These are phyloP conservation scores for Elgaria multicarinata DNA, from an alignment of 2,113 vertebrate genomes.

Conservation along the genomic window DNA sequence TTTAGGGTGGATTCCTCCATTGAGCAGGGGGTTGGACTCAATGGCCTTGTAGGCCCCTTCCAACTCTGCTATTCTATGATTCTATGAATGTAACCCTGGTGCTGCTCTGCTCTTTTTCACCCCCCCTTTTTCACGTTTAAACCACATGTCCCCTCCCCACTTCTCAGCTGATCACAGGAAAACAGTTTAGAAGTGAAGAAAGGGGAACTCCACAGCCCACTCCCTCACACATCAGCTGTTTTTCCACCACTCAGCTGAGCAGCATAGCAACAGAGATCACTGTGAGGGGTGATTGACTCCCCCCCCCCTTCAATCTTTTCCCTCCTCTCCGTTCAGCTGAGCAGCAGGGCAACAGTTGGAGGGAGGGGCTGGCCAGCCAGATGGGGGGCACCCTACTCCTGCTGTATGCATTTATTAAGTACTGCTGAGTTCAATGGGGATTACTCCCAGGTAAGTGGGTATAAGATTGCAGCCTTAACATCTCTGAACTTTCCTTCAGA, in stretches of 20 bases:
- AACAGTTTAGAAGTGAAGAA: background rate
- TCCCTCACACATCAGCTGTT: background rate
- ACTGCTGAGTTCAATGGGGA: background rate
- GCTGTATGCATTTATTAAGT: background rate
- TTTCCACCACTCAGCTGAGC: background rate
- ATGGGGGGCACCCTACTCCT: background rate
- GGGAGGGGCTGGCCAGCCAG: background rate
- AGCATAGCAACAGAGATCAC: background rate
- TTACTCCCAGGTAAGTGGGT: background rate
- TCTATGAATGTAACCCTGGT: background rate
- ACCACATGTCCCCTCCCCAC: background rate
- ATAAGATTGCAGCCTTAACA: background rate
- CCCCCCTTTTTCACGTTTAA: background rate
- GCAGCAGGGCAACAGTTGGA: background rate
- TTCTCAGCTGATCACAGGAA: background rate
- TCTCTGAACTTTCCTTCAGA: background rate
- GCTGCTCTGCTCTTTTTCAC: background rate
- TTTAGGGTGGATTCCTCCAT: no score
- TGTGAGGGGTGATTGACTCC: background rate
- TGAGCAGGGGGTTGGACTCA: no score
- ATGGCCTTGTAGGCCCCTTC: no score
- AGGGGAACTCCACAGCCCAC: background rate
- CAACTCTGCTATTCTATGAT: no score
- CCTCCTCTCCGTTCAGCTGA: background rate
- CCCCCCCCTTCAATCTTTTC: background rate